A percentile compares a stretch with the other conserved stretches of the same genome.
phyloP scores from a whole-genome alignment of 2,113 vertebrate species.

The Aptenodytes patagonicus region DNA sequence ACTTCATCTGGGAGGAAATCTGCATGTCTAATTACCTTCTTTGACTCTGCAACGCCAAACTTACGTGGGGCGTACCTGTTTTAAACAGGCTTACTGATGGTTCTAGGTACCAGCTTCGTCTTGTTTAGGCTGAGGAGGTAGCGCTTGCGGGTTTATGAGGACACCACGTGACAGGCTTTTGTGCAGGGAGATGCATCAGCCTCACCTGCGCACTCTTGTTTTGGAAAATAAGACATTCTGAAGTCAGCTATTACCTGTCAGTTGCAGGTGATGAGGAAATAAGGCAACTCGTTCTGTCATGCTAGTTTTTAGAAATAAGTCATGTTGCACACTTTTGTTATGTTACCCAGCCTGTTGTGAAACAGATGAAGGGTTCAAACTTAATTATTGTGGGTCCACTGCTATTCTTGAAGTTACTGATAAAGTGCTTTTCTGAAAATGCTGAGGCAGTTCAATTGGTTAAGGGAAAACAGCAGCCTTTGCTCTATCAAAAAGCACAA shows the following conservation, averaged over 20 bases:
- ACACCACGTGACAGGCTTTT: background rate
- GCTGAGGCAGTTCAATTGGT: background rate
- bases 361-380: background rate
- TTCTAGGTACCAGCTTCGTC: background rate
- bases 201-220: accelerated
- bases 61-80: accelerated
- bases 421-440: background rate
- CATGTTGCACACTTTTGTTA: accelerated
- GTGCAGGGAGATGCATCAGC: accelerated
- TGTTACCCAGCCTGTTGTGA: background rate
- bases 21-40: accelerated
- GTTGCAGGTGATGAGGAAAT: background rate
- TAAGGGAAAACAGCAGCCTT: background rate
- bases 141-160: accelerated
- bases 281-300: accelerated
- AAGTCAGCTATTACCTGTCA: accelerated
- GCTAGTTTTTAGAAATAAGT: background rate
- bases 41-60: background rate
- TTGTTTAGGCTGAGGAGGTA: background rate
- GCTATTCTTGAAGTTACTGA: background rate
- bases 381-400: background rate
- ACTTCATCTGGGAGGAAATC: background rate
- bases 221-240: accelerated
- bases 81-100: accelerated
- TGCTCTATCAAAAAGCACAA: background rate